A percentile compares a stretch with the other conserved stretches of the same genome.
These are phyloP conservation scores for Agrilus cyanescens DNA, from an alignment of 2,888 invertebrate species.

Conservation along the genomic window DNA sequence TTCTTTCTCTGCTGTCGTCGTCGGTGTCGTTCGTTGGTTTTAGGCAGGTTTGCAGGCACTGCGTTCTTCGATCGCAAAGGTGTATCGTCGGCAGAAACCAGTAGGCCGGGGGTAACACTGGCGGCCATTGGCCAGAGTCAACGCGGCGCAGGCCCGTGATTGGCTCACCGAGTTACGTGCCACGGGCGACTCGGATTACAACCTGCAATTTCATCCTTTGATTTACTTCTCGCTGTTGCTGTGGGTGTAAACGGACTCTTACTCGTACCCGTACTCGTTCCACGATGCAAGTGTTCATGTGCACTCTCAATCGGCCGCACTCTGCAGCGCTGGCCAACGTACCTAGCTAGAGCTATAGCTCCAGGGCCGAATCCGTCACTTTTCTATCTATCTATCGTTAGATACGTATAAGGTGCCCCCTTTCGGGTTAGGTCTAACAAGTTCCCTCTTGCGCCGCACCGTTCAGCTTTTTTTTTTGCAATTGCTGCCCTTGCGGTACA, in stretches of 20 bases:
- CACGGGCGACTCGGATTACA: constrained; percentile 31
- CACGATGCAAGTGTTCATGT: constrained; percentile 12
- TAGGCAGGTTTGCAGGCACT: constrained; percentile 31
- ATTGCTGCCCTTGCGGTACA: too few species aligned
- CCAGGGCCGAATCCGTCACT: too few species aligned
- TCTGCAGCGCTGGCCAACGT: too few species aligned
- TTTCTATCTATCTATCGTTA: too few species aligned
- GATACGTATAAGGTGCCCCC: too few species aligned
- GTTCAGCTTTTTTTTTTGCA: too few species aligned
- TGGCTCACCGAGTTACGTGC: constrained; percentile 35
- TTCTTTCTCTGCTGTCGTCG: not conserved
- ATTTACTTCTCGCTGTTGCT: constrained; percentile 29
- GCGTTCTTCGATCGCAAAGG: constrained; percentile 23
- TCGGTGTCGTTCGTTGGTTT: constrained; percentile 22
- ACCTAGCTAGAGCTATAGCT: too few species aligned
- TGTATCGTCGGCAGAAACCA: constrained; percentile 28
- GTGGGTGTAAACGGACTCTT: constrained; percentile 25
- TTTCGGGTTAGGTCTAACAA: too few species aligned
- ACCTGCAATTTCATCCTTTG: constrained; percentile 35
- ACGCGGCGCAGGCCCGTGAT: constrained; percentile 29
- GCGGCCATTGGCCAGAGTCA: constrained; percentile 36
- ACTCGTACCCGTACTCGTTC: too few species aligned
- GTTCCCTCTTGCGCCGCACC: too few species aligned
- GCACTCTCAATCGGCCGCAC: too few species aligned
- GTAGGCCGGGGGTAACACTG: constrained; percentile 33